phyloP scores from a whole-genome alignment of 2,888 invertebrate species.

The Drosophila mulleri region DNA sequence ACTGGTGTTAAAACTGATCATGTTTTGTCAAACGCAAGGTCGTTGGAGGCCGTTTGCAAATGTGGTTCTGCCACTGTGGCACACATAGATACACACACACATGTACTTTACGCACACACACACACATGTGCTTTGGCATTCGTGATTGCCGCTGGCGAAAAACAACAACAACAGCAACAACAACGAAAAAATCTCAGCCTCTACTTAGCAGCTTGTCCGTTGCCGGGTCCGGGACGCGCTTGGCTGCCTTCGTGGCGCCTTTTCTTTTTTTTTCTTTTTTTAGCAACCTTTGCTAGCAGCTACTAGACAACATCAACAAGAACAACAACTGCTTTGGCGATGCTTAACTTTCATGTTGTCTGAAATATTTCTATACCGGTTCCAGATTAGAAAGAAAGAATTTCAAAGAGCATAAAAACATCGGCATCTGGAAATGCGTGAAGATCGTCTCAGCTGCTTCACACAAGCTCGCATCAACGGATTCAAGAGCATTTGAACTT shows the following conservation, averaged over 20 bases:
- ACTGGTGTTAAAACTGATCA: conserved; percentile 78
- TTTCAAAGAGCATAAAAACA: conserved; percentile 66
- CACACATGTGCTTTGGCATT: conserved; percentile 49
- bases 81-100: conserved; percentile 56
- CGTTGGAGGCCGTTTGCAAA: conserved; percentile 84
- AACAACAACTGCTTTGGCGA: conserved; percentile 34
- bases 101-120: neutral
- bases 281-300: conserved; percentile 61
- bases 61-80: conserved; percentile 80
- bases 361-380: conserved; percentile 77
- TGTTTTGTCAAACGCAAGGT: conserved; percentile 83
- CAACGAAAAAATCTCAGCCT: conserved; percentile 42
- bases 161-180: conserved; percentile 42
- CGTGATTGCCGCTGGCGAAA: conserved; percentile 65
- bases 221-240: conserved; percentile 60
- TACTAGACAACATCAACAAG: conserved; percentile 50
- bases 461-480: conserved; percentile 1
- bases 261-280: conserved; percentile 38
- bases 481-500: conserved; percentile 58
- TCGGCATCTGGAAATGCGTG: conserved; percentile 55
- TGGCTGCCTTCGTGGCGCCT: conserved; percentile 75
- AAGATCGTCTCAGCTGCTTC: conserved; percentile 19
- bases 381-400: conserved; percentile 80
- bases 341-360: conserved; percentile 76
- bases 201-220: conserved; percentile 66